Evolutionary conservation across 2,888 invertebrate species (phyloP), one percentile per base, ranked within the genome.

Genomic region (Hypomecis punctinalis): DNA sequence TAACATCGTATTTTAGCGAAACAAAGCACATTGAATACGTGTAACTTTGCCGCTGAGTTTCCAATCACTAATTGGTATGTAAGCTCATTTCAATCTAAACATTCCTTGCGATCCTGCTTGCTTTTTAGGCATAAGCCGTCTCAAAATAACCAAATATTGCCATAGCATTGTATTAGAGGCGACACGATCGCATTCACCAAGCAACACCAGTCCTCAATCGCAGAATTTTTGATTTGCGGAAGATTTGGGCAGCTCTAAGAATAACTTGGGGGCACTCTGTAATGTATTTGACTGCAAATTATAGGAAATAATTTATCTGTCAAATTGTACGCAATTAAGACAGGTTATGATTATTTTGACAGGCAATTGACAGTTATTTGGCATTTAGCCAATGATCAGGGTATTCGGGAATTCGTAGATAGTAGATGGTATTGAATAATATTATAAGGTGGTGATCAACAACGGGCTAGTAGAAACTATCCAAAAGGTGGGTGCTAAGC

Each of bases 41-140:
- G 46, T 49, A 36, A 42, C 37, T 57, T 37, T 23, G 10, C 47
- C 13, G 39, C 8, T 33, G 58, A 57, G 55, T 68, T 70, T 70
- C 57, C 55, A 61, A 65, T 65, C 61, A 64, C 61, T 66, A 68
- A 68, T 68, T 70, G 66, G 64, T 60, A 60, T 67, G 55, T 63
- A 45, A 59, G 45, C 46, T 45, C 45, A 45, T 55, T 55, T 55
- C 46, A 37, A 45, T 55, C 35, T 6, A 46, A 55, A 55, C 13
- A 55, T 55, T 55, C 43, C 40, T 13, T 45, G 45, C 45, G 11
- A 45, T 45, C 13, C 45, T 13, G 6, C 13, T 6, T 13, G 45
- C 49, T 36, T 13, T 33, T 33, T n/a, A 48, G 35, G 48, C 33
- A 35, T n/a, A 48, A 51, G 11, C 37, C 37, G 13, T 51, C 13